phyloP scores from a whole-genome alignment of 1,140 invertebrate species.

The Drosophila santomea region DNA sequence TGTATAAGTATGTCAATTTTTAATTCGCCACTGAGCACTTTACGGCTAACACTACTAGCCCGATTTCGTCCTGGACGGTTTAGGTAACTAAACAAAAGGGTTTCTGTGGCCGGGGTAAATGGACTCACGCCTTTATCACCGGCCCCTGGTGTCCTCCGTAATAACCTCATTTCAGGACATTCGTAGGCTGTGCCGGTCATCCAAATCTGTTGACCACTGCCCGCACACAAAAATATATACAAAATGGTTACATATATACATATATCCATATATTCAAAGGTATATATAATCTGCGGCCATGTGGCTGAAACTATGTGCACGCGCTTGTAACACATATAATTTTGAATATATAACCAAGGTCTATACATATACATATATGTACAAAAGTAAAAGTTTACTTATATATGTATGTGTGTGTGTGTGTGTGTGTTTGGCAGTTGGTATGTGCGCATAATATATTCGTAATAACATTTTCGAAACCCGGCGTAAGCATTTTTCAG shows the following conservation, averaged over 20 bases:
- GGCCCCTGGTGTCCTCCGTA: constrained; percentile 45
- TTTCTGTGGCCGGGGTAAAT: constrained; percentile 36
- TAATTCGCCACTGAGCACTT: constrained; percentile 58
- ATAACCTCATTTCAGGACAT: constrained; percentile 69
- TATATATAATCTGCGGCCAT: constrained; percentile 28
- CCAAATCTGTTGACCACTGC: constrained; percentile 76
- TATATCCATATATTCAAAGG: constrained; percentile 13
- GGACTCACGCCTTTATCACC: constrained; percentile 36
- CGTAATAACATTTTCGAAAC: constrained; percentile 79
- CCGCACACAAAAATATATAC: constrained; percentile 36
- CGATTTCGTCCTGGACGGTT: constrained; percentile 38
- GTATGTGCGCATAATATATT: constrained; percentile 76
- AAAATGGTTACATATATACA: constrained; percentile 17
- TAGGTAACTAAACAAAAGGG: constrained; percentile 76
- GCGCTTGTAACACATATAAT: constrained; percentile 31
- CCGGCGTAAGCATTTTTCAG: constrained; percentile 81
- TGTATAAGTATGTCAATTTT: constrained; percentile 70
- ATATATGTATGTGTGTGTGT: constrained; percentile 8
- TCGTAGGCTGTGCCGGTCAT: constrained; percentile 67
- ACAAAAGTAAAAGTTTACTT: constrained; percentile 40
- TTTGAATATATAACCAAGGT: constrained; percentile 36
- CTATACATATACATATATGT: constrained; percentile 10
- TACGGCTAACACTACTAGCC: constrained; percentile 75
- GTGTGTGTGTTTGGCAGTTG: constrained; percentile 6
- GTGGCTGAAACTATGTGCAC: constrained; percentile 25